A percentile compares a stretch with the other conserved stretches of the same genome.
Evolutionary conservation across 2,888 invertebrate species (phyloP).

Genomic region (Calliphora vomitoria): DNA sequence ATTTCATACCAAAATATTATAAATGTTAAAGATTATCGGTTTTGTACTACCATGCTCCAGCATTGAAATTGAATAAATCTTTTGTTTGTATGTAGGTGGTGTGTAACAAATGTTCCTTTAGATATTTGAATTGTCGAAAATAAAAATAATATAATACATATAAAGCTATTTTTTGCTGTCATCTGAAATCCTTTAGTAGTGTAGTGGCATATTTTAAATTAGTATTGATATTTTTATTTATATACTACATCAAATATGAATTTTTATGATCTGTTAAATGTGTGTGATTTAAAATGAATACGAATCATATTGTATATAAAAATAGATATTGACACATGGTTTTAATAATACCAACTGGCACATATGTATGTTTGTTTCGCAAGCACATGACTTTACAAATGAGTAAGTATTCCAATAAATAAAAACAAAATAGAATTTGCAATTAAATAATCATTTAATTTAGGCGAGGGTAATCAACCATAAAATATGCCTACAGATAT

Average conservation of each 20-base stretch:
- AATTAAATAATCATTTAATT: constrained; percentile 40
- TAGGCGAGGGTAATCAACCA: constrained; percentile 11
- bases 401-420: constrained; percentile 9
- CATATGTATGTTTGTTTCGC: neutral
- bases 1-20: constrained; percentile 25
- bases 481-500: constrained; percentile 9
- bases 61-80: constrained; percentile 10
- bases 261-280: constrained; percentile 61
- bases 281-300: constrained; percentile 46
- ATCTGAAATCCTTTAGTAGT: constrained; percentile 12
- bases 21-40: constrained; percentile 64
- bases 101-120: constrained; percentile 31
- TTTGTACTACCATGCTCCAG: neutral
- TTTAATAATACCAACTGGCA: constrained; percentile 35
- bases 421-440: neutral
- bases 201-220: constrained; percentile 35
- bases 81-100: constrained; percentile 6
- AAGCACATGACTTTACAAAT: neutral
- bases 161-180: neutral
- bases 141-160: too few species aligned
- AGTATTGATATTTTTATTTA: constrained; percentile 47
- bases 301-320: neutral
- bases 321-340: constrained; percentile 50
- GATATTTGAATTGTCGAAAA: constrained; percentile 1
- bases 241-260: constrained; percentile 28